These are phyloP conservation scores for Lordiphosa fenestrarum DNA, from an alignment of 2,888 invertebrate genomes.

Conservation along the genomic window DNA sequence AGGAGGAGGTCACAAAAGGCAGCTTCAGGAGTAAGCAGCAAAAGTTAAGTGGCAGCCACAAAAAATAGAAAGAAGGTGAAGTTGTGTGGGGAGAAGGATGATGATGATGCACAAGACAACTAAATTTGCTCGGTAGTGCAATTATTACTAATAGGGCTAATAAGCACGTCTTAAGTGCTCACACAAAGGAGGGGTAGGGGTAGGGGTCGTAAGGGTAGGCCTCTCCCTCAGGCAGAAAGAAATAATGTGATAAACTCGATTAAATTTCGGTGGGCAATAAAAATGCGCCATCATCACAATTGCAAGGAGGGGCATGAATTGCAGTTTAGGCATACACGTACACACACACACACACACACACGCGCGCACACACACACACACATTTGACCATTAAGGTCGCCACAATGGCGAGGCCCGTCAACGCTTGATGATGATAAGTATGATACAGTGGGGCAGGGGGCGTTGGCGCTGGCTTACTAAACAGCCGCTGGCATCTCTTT, in stretches of 20 bases:
- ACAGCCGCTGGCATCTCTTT: constrained; percentile 16
- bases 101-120: constrained; percentile 45
- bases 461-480: constrained; percentile 5
- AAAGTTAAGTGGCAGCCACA: constrained; percentile 34
- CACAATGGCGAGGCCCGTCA: constrained; percentile 60
- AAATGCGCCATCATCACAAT: constrained; percentile 67
- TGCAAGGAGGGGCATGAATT: constrained; percentile 61
- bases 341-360: constrained; percentile 16
- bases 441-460: constrained; percentile 21
- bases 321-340: constrained; percentile 57
- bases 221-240: not conserved
- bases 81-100: not conserved
- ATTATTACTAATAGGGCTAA: constrained; percentile 69
- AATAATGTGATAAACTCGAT: constrained; percentile 67
- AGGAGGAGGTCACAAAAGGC: not conserved
- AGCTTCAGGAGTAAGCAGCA: constrained; percentile 9
- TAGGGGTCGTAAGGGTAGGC: too few relatives aligned
- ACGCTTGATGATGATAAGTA: constrained; percentile 55
- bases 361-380: constrained; percentile 4
- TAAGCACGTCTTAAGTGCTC: constrained; percentile 65
- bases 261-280: constrained; percentile 57
- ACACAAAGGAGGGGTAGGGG: not conserved
- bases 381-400: constrained; percentile 65
- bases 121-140: constrained; percentile 67
- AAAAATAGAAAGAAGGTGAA: constrained; percentile 17